Conservation (phyloP, 2,888 invertebrate genomes). For the Sinopyrophorus schimmeli region DNA sequence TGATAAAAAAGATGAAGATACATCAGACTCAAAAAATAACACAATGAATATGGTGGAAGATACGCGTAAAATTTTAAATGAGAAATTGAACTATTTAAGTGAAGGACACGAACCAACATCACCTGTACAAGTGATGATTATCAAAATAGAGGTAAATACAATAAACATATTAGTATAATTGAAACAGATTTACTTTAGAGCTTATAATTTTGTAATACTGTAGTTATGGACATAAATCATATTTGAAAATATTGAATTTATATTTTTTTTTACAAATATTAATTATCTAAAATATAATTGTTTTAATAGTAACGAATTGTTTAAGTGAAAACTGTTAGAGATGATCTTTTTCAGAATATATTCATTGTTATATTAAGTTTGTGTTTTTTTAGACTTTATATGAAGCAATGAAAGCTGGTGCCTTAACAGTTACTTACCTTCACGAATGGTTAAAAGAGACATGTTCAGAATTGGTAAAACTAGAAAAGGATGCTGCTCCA, state of each 20-base stretch:
- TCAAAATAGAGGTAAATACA: slow-evolving; percentile 61
- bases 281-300: no score
- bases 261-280: no score
- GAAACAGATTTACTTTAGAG: no score
- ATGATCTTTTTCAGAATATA: no score
- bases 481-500: slow-evolving; percentile 69
- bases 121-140: slow-evolving; percentile 63
- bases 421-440: slow-evolving; percentile 63
- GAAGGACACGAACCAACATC: slow-evolving; percentile 60
- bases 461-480: slow-evolving; percentile 62
- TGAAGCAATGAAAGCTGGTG: slow-evolving; percentile 64
- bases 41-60: slow-evolving; percentile 49
- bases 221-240: no score
- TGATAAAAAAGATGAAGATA: slow-evolving; percentile 14
- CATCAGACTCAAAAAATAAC: slow-evolving; percentile 19
- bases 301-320: no score
- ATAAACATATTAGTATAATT: neutral
- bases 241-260: no score
- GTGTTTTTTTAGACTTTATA: slow-evolving; percentile 62
- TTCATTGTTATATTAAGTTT: no score
- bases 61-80: slow-evolving; percentile 57
- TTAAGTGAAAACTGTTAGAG: no score
- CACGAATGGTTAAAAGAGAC: slow-evolving; percentile 64
- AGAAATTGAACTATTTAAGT: slow-evolving; percentile 62
- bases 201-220: no score